Conservation (phyloP, 2,888 invertebrate species). For the Agrochola lychnidis region DNA sequence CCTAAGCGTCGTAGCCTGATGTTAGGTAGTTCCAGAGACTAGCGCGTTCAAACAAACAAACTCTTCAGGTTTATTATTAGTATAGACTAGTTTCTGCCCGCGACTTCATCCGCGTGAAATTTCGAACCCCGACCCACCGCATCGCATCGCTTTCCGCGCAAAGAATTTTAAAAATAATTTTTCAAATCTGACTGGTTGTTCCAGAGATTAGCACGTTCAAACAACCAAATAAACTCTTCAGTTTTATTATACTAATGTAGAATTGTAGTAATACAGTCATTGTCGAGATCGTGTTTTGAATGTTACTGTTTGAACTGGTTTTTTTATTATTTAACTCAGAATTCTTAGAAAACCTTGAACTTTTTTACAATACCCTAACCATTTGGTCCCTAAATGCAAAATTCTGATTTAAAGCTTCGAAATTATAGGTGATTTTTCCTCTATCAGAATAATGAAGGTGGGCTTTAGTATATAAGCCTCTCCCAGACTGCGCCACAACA, state of each 20-base stretch:
- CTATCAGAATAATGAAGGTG: no score
- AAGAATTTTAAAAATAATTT: no score
- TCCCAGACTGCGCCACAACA: no score
- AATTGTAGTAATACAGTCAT: neutral
- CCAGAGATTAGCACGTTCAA: neutral
- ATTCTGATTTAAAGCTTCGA: no score
- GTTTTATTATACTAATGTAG: neutral
- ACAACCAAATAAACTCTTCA: neutral
- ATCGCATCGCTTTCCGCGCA: no score
- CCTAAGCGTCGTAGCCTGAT: neutral
- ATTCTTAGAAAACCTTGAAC: conserved; percentile 5
- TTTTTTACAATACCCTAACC: neutral
- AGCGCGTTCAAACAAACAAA: no score
- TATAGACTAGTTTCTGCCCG: no score
- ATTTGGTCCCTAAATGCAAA: neutral
- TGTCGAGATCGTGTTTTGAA: neutral
- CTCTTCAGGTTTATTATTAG: no score
- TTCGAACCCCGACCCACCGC: no score
- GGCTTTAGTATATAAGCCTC: no score
- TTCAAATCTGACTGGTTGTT: neutral
- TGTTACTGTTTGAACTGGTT: neutral
- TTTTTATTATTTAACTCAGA: neutral
- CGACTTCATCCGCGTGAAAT: no score
- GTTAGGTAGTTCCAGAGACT: neutral
- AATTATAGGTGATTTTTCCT: no score